Evolutionary conservation across 2,888 invertebrate species (phyloP).

Genomic region (Halictus ligatus): DNA sequence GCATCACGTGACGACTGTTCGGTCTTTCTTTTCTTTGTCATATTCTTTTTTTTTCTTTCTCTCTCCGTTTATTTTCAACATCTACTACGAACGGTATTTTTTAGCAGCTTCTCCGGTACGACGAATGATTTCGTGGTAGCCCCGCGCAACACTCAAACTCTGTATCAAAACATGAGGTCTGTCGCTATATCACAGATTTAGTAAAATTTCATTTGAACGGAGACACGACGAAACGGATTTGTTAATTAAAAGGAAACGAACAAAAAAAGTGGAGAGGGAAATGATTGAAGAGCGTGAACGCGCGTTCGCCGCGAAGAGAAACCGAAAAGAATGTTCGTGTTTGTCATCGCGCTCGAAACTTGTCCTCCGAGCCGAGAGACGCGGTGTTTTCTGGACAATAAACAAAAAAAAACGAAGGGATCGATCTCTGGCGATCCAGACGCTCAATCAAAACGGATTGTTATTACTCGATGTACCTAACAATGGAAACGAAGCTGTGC

Average conservation of each 20-base stretch:
- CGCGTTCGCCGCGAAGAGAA: not conserved
- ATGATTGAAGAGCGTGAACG: not conserved
- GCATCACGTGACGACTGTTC: slow-evolving; percentile 66
- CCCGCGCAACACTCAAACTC: slow-evolving; percentile 64
- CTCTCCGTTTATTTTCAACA: slow-evolving; percentile 25
- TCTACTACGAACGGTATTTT: slow-evolving; percentile 41
- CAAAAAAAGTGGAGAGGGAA: not conserved
- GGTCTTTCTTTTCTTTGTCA: slow-evolving; percentile 12
- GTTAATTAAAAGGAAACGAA: not conserved
- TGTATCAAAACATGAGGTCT: slow-evolving; percentile 77
- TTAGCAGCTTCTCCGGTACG: slow-evolving; percentile 29
- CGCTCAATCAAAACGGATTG: not conserved
- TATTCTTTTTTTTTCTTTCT: not conserved
- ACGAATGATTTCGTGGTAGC: slow-evolving; percentile 50
- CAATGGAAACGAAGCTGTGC: slow-evolving; percentile 4
- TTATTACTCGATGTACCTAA: slow-evolving; percentile 1
- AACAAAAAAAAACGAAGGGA: not conserved
- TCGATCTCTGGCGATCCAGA: not conserved
- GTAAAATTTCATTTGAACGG: slow-evolving; percentile 74
- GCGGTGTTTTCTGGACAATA: slow-evolving; percentile 25
- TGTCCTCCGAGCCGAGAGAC: slow-evolving; percentile 53
- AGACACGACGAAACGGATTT: slow-evolving; percentile 67
- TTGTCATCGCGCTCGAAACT: slow-evolving; percentile 33
- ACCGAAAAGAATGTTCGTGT: not conserved
- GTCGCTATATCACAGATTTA: slow-evolving; percentile 83